These are phyloP conservation scores for Dendronephthya gigantea DNA, from an alignment of 64 coral and sea anemone genomes.

Conservation along the genomic window DNA sequence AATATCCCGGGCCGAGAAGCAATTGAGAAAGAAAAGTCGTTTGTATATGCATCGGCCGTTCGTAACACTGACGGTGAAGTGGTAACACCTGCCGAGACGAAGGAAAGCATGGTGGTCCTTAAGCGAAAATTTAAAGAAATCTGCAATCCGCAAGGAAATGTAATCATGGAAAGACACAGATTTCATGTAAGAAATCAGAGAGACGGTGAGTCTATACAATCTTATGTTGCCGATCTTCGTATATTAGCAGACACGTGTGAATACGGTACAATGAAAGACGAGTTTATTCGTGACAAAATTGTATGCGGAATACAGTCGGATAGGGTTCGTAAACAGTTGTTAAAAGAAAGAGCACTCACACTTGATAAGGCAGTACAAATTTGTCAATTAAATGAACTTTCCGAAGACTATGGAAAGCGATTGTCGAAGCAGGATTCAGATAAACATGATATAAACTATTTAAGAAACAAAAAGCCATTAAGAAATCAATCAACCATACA, in stretches of 20 bases:
- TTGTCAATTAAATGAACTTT: not conserved
- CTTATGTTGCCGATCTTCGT: not conserved
- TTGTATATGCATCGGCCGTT: not conserved
- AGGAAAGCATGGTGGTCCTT: not conserved
- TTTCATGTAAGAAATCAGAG: no score
- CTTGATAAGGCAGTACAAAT: slow-evolving; percentile 11
- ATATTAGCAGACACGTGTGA: slow-evolving; percentile 7
- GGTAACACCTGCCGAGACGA: not conserved
- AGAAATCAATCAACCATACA: not conserved
- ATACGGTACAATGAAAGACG: not conserved
- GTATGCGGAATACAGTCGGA: not conserved
- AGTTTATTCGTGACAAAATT: slow-evolving; percentile 11
- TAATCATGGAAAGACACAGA: not conserved
- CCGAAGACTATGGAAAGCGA: not conserved
- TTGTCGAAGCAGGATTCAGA: not conserved
- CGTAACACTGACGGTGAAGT: not conserved
- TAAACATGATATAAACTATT: not conserved
- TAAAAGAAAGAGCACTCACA: slow-evolving; percentile 6
- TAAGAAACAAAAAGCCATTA: not conserved
- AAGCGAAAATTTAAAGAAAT: slow-evolving; percentile 1
- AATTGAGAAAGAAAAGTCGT: slow-evolving; percentile 25
- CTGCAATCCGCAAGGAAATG: slow-evolving; percentile 5
- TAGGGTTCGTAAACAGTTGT: not conserved
- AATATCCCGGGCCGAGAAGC: slow-evolving; percentile 28
- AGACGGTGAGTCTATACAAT: slow-evolving; percentile 6